Percentiles rank a stretch among this genome's conserved stretches.
These are phyloP conservation scores for Plutomurus gul DNA, from an alignment of 1,140 invertebrate genomes.

Conservation along the genomic window DNA sequence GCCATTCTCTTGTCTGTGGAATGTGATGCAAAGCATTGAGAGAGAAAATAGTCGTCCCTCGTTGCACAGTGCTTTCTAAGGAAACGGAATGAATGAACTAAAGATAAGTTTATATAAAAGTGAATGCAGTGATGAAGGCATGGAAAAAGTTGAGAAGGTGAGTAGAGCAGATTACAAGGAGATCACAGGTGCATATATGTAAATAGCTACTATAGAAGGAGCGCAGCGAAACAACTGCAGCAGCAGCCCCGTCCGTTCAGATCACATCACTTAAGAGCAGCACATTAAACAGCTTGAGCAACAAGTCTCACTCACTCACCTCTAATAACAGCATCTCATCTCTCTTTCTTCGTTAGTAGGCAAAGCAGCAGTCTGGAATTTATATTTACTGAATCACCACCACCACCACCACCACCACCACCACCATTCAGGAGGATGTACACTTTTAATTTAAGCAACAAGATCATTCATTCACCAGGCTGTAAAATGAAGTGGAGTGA, in stretches of 20 bases:
- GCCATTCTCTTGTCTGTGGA: constrained; percentile 1
- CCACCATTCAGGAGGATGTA: neutral
- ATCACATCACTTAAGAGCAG: neutral
- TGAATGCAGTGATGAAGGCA: neutral
- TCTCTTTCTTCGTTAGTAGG: neutral
- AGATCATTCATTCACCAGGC: neutral
- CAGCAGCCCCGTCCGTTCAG: neutral
- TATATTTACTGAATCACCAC: constrained; percentile 9
- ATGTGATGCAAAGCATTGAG: too few relatives aligned
- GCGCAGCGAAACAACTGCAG: neutral
- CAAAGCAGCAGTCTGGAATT: constrained; percentile 3
- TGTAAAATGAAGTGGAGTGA: neutral
- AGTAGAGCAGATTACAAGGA: neutral
- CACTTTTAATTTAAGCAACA: constrained; percentile 12
- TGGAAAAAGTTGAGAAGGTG: neutral
- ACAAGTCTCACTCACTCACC: neutral
- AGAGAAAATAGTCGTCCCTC: constrained; percentile 1
- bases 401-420: neutral
- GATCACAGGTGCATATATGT: neutral
- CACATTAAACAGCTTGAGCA: neutral
- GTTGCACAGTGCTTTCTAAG: neutral
- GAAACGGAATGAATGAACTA: constrained; percentile 6
- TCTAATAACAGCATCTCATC: neutral
- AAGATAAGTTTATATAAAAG: neutral
- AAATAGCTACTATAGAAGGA: neutral